Evolutionary conservation across 2,113 vertebrate species (phyloP).

Genomic region (Paramisgurnus dabryanus): DNA sequence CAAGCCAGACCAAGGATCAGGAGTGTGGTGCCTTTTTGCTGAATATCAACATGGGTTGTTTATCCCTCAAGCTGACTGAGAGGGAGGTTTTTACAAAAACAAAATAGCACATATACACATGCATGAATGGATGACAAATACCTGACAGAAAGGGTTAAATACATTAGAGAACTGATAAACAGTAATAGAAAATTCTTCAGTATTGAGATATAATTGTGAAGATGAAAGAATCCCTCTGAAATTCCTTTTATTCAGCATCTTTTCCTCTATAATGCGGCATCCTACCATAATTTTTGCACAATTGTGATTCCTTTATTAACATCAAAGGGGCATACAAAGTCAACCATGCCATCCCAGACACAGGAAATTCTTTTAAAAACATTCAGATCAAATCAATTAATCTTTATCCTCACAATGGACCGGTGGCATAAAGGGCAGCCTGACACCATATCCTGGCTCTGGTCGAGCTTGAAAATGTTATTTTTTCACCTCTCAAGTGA

Average conservation of each 20-base stretch:
- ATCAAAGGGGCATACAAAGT: background rate
- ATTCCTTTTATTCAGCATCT: background rate
- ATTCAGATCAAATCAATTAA: slow-evolving; percentile 24
- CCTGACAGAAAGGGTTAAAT: background rate
- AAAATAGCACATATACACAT: background rate
- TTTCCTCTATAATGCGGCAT: background rate
- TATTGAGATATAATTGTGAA: background rate
- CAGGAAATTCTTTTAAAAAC: background rate
- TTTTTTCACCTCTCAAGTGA: slow-evolving; percentile 41
- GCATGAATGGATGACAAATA: background rate
- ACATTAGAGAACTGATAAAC: background rate
- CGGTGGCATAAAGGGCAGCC: slow-evolving; percentile 23
- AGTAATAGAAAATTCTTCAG: background rate
- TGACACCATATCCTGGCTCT: slow-evolving; percentile 34
- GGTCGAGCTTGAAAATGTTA: slow-evolving; percentile 36
- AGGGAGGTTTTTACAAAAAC: slow-evolving; percentile 1
- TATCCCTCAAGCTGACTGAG: slow-evolving; percentile 37
- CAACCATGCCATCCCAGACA: background rate
- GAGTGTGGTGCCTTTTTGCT: background rate
- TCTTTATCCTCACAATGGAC: background rate
- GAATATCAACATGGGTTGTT: slow-evolving; percentile 32
- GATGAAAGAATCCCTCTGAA: slow-evolving; percentile 32
- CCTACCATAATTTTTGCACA: background rate
- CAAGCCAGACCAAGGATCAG: slow-evolving; percentile 9
- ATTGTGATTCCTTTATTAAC: background rate